Conservation (phyloP, 1,140 invertebrate genomes). For the Triops longicaudatus region DNA sequence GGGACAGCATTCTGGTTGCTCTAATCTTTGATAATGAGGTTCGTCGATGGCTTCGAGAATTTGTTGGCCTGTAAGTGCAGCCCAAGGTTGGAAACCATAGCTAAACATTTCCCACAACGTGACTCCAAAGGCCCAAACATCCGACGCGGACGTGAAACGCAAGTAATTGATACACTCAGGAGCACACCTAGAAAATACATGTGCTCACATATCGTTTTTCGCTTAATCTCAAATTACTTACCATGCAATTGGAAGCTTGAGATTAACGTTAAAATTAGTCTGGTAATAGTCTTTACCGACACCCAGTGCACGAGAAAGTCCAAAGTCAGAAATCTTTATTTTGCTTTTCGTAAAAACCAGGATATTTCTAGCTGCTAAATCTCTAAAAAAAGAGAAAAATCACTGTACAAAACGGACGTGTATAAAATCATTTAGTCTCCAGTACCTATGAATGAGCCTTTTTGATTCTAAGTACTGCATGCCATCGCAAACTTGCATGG, state of each 20-base stretch:
- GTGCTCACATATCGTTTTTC: background rate
- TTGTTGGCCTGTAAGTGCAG: slow-evolving; percentile 86
- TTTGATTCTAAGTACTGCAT: slow-evolving; percentile 93
- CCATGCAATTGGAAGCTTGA: slow-evolving; percentile 97
- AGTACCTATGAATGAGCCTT: slow-evolving; percentile 75
- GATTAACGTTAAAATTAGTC: slow-evolving; percentile 95
- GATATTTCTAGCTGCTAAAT: slow-evolving; percentile 90
- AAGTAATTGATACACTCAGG: slow-evolving; percentile 96
- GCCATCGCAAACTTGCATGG: slow-evolving; percentile 89
- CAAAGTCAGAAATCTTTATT: slow-evolving; percentile 98
- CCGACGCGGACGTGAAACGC: slow-evolving; percentile 88
- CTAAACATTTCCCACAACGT: slow-evolving; percentile 99
- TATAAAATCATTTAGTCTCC: background rate
- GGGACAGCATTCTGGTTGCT: slow-evolving; percentile 90
- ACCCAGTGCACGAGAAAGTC: slow-evolving; percentile 86
- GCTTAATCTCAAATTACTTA: slow-evolving; percentile 40
- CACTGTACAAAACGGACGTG: background rate
- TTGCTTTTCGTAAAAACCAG: slow-evolving; percentile 91
- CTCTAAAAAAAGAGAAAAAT: slow-evolving; percentile 48
- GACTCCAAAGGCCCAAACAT: slow-evolving; percentile 96
- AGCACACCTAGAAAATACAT: slow-evolving; percentile 61
- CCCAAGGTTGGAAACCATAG: slow-evolving; percentile 96
- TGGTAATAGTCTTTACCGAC: slow-evolving; percentile 98
- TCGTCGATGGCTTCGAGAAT: slow-evolving; percentile 93
- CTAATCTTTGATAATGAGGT: slow-evolving; percentile 77